A percentile compares a stretch with the other conserved stretches of the same genome.
Evolutionary conservation across 2,888 invertebrate species (phyloP).

Genomic region (Trissolcus japonicus): DNA sequence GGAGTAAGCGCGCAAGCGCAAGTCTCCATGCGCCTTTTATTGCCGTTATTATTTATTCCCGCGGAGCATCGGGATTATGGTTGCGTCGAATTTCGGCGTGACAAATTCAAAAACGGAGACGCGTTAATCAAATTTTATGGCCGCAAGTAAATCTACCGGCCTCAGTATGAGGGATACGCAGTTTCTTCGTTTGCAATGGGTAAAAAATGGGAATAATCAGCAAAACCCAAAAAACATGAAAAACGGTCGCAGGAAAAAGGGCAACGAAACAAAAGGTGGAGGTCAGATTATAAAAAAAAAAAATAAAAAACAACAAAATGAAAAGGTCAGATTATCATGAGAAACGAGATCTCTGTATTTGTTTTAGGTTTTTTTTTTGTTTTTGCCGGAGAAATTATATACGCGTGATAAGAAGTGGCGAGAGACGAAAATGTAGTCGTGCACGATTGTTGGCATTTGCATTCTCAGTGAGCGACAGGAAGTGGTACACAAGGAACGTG

Average conservation of each 20-base stretch:
- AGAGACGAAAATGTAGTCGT: conserved; percentile 60
- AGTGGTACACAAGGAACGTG: conserved; percentile 71
- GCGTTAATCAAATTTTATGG: conserved; percentile 35
- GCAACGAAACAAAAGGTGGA: too few relatives aligned
- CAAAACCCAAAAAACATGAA: too few relatives aligned
- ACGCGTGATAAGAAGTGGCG: conserved; percentile 41
- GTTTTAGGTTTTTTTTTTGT: conserved; percentile 1
- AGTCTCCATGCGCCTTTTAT: conserved; percentile 38
- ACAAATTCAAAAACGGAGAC: conserved; percentile 31
- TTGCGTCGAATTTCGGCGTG: conserved; percentile 28
- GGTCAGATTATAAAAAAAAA: neutral
- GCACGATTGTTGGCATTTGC: conserved; percentile 65
- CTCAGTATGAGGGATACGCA: conserved; percentile 7
- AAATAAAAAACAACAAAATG: neutral
- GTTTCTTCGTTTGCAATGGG: conserved; percentile 11
- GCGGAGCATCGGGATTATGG: conserved; percentile 28
- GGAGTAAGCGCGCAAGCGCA: conserved; percentile 17
- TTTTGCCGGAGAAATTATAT: conserved; percentile 26
- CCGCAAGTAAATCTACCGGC: conserved; percentile 13
- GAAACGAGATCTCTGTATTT: too few relatives aligned
- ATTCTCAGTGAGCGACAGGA: conserved; percentile 69
- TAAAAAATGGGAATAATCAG: too few relatives aligned
- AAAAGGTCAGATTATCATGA: too few relatives aligned
- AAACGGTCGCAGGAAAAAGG: too few relatives aligned
- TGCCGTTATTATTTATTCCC: conserved; percentile 44